These are phyloP conservation scores for Troglohyphantes excavatus DNA, from an alignment of 2,888 invertebrate genomes.

Conservation along the genomic window DNA sequence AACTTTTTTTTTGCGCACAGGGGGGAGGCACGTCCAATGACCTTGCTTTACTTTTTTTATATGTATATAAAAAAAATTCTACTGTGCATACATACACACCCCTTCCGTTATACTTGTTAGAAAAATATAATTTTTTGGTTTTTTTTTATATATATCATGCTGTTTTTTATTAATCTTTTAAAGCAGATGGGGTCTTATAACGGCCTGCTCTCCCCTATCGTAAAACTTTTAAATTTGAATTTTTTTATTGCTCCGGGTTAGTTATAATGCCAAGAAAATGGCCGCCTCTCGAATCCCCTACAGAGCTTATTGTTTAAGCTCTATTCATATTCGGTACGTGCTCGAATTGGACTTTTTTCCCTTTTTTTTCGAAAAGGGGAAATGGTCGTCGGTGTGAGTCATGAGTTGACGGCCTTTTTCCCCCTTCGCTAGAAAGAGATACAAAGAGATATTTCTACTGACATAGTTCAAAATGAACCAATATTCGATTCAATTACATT, in stretches of 20 bases:
- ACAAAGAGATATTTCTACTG: slow-evolving; percentile 62
- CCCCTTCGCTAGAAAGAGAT: slow-evolving; percentile 61
- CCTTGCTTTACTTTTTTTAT: slow-evolving; percentile 67
- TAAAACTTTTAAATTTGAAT: slow-evolving; percentile 77
- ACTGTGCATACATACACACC: slow-evolving; percentile 66
- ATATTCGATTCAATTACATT: no score
- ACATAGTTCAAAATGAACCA: no score
- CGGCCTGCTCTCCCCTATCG: slow-evolving; percentile 52
- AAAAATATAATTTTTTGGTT: slow-evolving; percentile 64
- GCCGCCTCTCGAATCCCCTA: slow-evolving; percentile 70
- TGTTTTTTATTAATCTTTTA: slow-evolving; percentile 69
- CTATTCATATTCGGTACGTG: slow-evolving; percentile 76
- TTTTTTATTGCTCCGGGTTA: slow-evolving; percentile 74
- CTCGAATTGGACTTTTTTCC: slow-evolving; percentile 67
- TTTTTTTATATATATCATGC: slow-evolving; percentile 52
- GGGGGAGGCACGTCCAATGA: slow-evolving; percentile 65
- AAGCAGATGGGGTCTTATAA: slow-evolving; percentile 77
- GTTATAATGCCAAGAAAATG: slow-evolving; percentile 78
- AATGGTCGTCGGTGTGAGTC: slow-evolving; percentile 60
- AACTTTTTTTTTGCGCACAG: slow-evolving; percentile 44
- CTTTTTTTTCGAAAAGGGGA: slow-evolving; percentile 41
- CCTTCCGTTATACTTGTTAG: slow-evolving; percentile 74
- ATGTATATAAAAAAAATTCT: slow-evolving; percentile 39
- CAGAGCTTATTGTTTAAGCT: slow-evolving; percentile 77
- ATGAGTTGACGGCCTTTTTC: slow-evolving; percentile 63